These are phyloP conservation scores for Rhamphomyia laevipes DNA, from an alignment of 2,888 invertebrate species.

Conservation along the genomic window DNA sequence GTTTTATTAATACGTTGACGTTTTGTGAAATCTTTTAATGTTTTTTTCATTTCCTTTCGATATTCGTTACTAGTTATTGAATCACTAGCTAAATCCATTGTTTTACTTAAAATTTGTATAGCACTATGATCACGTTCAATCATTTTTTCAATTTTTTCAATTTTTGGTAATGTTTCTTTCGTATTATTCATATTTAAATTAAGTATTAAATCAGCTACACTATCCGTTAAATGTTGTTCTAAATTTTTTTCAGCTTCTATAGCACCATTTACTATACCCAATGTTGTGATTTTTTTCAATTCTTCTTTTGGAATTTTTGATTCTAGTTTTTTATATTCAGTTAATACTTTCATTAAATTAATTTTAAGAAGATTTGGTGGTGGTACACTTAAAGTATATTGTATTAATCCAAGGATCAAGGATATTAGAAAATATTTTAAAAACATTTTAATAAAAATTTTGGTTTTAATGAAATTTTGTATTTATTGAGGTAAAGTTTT, in stretches of 20 bases:
- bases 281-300: constrained; percentile 24
- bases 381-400: constrained; percentile 11
- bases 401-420: background rate
- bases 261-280: constrained; percentile 32
- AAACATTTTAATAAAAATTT: background rate
- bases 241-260: constrained; percentile 28
- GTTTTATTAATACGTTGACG: constrained; percentile 11
- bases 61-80: constrained; percentile 22
- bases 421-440: background rate
- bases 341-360: constrained; percentile 25
- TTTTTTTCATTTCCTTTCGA: constrained; percentile 19
- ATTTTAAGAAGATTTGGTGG: constrained; percentile 17
- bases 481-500: background rate
- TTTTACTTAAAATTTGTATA: constrained; percentile 26
- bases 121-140: constrained; percentile 28
- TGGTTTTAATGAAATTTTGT: background rate
- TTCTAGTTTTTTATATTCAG: constrained; percentile 28
- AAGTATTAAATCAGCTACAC: constrained; percentile 25
- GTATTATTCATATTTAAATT: constrained; percentile 21
- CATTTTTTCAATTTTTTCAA: constrained; percentile 27
- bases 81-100: constrained; percentile 27
- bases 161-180: constrained; percentile 20
- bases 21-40: constrained; percentile 9
- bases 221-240: constrained; percentile 26
- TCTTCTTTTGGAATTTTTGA: constrained; percentile 25